These are phyloP conservation scores for Lutraria lutraria DNA, from an alignment of 2,888 invertebrate genomes.

Conservation along the genomic window DNA sequence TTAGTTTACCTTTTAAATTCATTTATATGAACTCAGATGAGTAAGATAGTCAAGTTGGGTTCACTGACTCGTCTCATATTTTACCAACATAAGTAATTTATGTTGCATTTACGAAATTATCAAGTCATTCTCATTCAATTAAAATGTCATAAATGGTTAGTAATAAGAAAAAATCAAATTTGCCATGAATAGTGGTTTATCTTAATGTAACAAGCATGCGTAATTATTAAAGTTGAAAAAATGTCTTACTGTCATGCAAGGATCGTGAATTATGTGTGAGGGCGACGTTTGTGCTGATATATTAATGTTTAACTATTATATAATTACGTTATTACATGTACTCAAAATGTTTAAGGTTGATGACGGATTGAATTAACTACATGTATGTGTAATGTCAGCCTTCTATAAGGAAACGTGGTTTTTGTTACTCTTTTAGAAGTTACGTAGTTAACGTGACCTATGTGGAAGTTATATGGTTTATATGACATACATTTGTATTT, in stretches of 20 bases:
- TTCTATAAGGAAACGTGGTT: not conserved
- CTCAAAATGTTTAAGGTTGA: not conserved
- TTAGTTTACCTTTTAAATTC: too few relatives aligned
- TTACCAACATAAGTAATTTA: conserved; percentile 2
- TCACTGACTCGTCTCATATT: not conserved
- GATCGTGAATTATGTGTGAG: not conserved
- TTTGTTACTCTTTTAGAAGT: too few relatives aligned
- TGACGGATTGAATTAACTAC: not conserved
- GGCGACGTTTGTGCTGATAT: not conserved
- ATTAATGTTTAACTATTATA: not conserved
- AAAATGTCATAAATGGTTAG: not conserved
- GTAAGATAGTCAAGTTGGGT: not conserved
- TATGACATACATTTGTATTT: too few relatives aligned
- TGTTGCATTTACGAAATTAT: not conserved
- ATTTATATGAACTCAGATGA: too few relatives aligned
- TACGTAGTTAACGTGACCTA: too few relatives aligned
- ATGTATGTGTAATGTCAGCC: not conserved
- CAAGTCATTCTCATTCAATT: conserved; percentile 12
- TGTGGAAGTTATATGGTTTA: too few relatives aligned
- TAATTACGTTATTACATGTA: not conserved
- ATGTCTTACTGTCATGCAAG: not conserved
- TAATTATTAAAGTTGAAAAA: not conserved
- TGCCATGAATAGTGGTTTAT: not conserved
- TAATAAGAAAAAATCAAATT: not conserved
- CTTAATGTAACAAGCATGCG: not conserved